Percentiles rank a stretch among this genome's conserved stretches.
These are phyloP conservation scores for Bombyx huttoni DNA, from an alignment of 2,888 invertebrate genomes.

Conservation along the genomic window DNA sequence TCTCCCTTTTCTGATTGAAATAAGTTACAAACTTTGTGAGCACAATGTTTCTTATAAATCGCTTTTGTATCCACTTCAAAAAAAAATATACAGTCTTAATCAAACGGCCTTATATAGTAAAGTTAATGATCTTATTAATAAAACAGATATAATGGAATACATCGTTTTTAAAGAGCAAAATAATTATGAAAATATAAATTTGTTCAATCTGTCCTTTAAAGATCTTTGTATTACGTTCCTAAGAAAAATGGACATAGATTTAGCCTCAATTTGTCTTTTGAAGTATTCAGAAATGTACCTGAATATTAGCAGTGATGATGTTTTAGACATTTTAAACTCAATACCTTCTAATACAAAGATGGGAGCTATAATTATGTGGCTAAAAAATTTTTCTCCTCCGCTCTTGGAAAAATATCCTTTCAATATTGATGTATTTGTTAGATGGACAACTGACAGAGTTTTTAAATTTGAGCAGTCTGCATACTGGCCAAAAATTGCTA, in stretches of 20 bases:
- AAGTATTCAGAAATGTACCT: constrained; percentile 49
- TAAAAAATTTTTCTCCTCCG: constrained; percentile 53
- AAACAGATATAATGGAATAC: constrained; percentile 56
- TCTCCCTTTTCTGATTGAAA: constrained; percentile 30
- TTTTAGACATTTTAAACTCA: constrained; percentile 43
- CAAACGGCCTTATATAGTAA: constrained; percentile 16
- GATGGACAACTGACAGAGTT: constrained; percentile 60
- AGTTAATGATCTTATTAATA: constrained; percentile 42
- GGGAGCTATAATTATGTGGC: constrained; percentile 54
- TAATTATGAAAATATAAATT: constrained; percentile 33
- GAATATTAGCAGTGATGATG: constrained; percentile 27
- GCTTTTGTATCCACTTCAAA: constrained; percentile 43
- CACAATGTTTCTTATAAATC: constrained; percentile 37
- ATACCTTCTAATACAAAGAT: constrained; percentile 55
- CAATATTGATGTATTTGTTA: constrained; percentile 56
- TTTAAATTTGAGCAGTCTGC: constrained; percentile 53
- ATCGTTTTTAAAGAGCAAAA: constrained; percentile 45
- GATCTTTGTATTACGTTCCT: constrained; percentile 48
- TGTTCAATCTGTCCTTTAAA: constrained; percentile 39
- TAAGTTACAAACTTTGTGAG: constrained; percentile 34
- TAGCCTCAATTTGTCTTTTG: constrained; percentile 60
- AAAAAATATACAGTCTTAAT: constrained; percentile 30
- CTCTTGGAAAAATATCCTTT: constrained; percentile 57
- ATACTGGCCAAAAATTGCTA: constrained; percentile 67
- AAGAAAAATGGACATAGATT: constrained; percentile 51